Evolutionary conservation across 1,140 invertebrate species (phyloP).

Genomic region (Orchesella cincta): DNA sequence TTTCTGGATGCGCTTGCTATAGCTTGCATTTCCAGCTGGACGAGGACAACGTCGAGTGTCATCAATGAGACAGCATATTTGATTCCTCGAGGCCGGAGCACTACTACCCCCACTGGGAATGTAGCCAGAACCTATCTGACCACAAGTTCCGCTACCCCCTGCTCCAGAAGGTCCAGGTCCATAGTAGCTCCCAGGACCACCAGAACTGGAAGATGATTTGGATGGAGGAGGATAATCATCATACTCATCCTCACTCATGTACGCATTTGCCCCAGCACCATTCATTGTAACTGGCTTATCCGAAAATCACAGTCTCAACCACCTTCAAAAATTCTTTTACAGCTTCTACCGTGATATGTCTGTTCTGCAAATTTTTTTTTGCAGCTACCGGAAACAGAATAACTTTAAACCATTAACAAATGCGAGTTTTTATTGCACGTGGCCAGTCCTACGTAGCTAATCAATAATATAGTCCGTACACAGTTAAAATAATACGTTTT

Average conservation of each 20-base stretch:
- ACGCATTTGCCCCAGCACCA: constrained; percentile 7
- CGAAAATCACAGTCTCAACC: not conserved
- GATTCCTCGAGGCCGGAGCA: constrained; percentile 62
- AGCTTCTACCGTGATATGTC: too few relatives aligned
- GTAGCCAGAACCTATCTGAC: not conserved
- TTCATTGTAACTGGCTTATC: constrained; percentile 11
- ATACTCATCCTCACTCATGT: constrained; percentile 27
- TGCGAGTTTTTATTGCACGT: too few relatives aligned
- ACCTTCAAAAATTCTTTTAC: not conserved
- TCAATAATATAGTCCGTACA: too few relatives aligned
- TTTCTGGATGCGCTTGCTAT: constrained; percentile 94
- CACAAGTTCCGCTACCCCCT: not conserved
- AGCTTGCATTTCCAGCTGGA: constrained; percentile 90
- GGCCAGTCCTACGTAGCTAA: too few relatives aligned
- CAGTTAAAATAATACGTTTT: too few relatives aligned
- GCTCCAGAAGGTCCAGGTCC: not conserved
- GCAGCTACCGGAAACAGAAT: too few relatives aligned
- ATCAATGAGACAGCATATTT: constrained; percentile 92
- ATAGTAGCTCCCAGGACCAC: not conserved
- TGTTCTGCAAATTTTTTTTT: too few relatives aligned
- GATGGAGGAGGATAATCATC: constrained; percentile 7
- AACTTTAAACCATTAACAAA: too few relatives aligned
- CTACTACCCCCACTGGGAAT: constrained; percentile 11
- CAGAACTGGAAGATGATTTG: not conserved
- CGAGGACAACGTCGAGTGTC: constrained; percentile 81